Evolutionary conservation across 2,797 vertebrate genomes (phyloP).

Genomic region (Rhinogobio ventralis): DNA sequence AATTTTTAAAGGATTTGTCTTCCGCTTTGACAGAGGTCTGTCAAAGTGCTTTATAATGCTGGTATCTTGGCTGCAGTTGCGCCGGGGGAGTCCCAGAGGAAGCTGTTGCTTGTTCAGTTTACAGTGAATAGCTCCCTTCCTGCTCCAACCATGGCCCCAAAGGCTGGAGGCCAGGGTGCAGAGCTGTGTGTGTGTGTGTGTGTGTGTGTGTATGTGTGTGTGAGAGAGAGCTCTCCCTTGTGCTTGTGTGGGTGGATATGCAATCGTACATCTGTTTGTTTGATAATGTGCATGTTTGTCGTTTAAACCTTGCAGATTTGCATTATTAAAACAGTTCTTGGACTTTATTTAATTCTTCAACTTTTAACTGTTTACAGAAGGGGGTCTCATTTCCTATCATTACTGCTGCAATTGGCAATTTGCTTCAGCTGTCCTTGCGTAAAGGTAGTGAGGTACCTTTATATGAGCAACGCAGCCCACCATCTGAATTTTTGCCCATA

Average conservation of each 20-base stretch:
- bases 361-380: constrained; percentile 40
- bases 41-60: constrained; percentile 75
- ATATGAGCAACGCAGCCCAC: background rate
- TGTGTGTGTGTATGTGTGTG: constrained; percentile 48
- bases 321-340: constrained; percentile 23
- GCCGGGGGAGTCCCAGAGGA: constrained; percentile 80
- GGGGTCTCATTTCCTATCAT: constrained; percentile 38
- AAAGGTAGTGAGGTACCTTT: background rate
- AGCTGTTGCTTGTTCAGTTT: constrained; percentile 82
- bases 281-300: constrained; percentile 39
- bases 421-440: constrained; percentile 38
- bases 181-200: constrained; percentile 50
- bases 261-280: constrained; percentile 57
- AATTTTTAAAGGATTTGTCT: constrained; percentile 65
- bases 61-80: constrained; percentile 77
- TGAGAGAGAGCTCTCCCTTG: constrained; percentile 40
- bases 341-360: constrained; percentile 15
- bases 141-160: constrained; percentile 73
- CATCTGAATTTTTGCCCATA: background rate
- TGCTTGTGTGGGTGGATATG: constrained; percentile 57
- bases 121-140: constrained; percentile 84
- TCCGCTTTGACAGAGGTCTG: constrained; percentile 65
- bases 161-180: constrained; percentile 71
- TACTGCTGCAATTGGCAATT: constrained; percentile 43
- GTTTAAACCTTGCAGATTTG: constrained; percentile 32